These are phyloP conservation scores for Apodemia hepburni DNA, from an alignment of 2,888 invertebrate genomes.

Conservation along the genomic window DNA sequence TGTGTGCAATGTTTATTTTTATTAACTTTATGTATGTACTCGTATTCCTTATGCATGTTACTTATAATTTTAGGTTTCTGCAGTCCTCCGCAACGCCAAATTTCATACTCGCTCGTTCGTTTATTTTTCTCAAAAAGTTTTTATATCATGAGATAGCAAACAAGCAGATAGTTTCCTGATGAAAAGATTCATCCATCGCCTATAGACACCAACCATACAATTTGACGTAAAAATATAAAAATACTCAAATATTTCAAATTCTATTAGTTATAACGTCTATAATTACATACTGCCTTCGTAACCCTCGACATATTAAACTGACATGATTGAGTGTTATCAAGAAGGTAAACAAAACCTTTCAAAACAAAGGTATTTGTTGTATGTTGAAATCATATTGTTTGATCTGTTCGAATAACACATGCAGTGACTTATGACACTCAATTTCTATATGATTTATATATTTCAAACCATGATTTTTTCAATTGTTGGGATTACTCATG, in stretches of 20 bases:
- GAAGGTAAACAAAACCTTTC: neutral
- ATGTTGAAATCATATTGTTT: neutral
- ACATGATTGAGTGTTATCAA: neutral
- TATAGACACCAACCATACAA: too few species aligned
- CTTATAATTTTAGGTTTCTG: too few species aligned
- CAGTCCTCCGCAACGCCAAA: too few species aligned
- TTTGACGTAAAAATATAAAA: too few species aligned
- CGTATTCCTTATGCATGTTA: too few species aligned
- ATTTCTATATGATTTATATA: neutral
- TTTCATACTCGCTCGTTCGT: too few species aligned
- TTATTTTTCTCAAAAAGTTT: too few species aligned
- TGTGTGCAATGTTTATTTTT: too few species aligned
- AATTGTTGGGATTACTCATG: neutral
- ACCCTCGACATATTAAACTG: constrained; percentile 1
- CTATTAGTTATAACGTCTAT: neutral
- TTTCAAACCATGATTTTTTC: neutral
- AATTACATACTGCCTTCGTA: neutral
- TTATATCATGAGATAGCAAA: too few species aligned
- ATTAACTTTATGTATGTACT: too few species aligned
- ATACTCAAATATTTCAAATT: neutral
- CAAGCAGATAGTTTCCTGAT: too few species aligned
- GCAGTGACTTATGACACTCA: neutral
- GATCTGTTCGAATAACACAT: neutral
- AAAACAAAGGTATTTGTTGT: constrained; percentile 3
- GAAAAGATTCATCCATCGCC: too few species aligned